A percentile compares a stretch with the other conserved stretches of the same genome.
phyloP scores from a whole-genome alignment of 2,888 invertebrate genomes.

The Spicauda simplicius region DNA sequence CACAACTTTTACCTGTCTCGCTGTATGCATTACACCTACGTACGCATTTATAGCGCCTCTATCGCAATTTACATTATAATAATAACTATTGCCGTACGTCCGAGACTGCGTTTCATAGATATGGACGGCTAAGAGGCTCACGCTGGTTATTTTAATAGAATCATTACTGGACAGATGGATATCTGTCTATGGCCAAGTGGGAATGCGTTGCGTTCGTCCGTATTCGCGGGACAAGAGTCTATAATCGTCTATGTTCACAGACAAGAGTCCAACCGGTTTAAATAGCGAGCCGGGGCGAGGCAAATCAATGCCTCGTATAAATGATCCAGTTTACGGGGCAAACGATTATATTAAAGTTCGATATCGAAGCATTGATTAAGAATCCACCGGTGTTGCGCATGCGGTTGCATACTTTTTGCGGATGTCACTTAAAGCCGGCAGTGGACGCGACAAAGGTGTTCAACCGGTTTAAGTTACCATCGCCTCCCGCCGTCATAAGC shows the following conservation, averaged over 20 bases:
- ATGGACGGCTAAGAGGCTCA: slow-evolving; percentile 35
- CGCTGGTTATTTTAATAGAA: slow-evolving; percentile 47
- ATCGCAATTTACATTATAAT: slow-evolving; percentile 40
- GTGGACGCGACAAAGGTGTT: slow-evolving; percentile 74
- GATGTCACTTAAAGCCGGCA: slow-evolving; percentile 80
- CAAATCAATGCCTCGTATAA: slow-evolving; percentile 66
- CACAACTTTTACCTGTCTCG: slow-evolving; percentile 48
- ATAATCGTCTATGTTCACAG: slow-evolving; percentile 59
- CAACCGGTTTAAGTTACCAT: slow-evolving; percentile 79
- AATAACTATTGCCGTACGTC: slow-evolving; percentile 30
- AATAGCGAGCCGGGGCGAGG: slow-evolving; percentile 59
- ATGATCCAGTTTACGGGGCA: slow-evolving; percentile 57
- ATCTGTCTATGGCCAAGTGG: slow-evolving; percentile 58
- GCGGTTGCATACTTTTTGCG: slow-evolving; percentile 78
- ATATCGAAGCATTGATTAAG: slow-evolving; percentile 66
- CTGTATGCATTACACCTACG: slow-evolving; percentile 43
- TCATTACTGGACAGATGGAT: slow-evolving; percentile 42
- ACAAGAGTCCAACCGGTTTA: slow-evolving; percentile 61
- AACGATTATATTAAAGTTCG: slow-evolving; percentile 53
- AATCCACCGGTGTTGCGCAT: slow-evolving; percentile 68
- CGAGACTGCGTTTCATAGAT: slow-evolving; percentile 30
- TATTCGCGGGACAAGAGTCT: slow-evolving; percentile 46
- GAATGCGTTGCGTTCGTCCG: slow-evolving; percentile 52
- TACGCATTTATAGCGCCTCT: slow-evolving; percentile 26
- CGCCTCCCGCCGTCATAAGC: slow-evolving; percentile 73